phyloP scores from a whole-genome alignment of 2,797 vertebrate genomes.

The Ceyx erithaca region DNA sequence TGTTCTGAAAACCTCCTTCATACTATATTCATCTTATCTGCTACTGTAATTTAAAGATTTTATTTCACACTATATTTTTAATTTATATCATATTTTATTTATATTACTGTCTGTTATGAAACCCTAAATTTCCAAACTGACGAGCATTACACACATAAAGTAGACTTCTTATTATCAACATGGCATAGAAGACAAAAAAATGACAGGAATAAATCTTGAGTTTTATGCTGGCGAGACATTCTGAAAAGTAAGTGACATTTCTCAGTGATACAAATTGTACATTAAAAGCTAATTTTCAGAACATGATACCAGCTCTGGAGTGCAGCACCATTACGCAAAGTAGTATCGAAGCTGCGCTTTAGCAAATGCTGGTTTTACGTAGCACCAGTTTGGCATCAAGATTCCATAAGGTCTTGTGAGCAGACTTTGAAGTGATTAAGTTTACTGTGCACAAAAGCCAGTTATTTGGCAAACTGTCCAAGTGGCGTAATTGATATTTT shows the following conservation, averaged over 20 bases:
- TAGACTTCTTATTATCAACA: conserved; percentile 70
- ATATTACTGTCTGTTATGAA: conserved; percentile 63
- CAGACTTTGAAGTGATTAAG: conserved; percentile 50
- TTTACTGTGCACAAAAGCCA: conserved; percentile 39
- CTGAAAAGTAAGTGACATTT: conserved; percentile 62
- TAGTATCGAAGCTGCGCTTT: conserved; percentile 9
- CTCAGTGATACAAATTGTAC: conserved; percentile 71
- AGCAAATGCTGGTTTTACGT: neutral
- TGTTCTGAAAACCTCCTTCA: neutral
- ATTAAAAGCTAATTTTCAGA: conserved; percentile 81
- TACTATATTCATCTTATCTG: neutral
- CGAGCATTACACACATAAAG: conserved; percentile 39
- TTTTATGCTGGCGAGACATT: conserved; percentile 64
- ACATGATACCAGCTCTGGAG: conserved; percentile 66
- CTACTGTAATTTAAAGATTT: neutral
- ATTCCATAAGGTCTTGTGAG: neutral
- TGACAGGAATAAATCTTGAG: conserved; percentile 76
- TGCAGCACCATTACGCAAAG: conserved; percentile 45
- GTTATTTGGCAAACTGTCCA: conserved; percentile 66
- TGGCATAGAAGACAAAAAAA: conserved; percentile 69
- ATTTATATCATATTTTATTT: conserved; percentile 72
- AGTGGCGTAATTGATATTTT: conserved; percentile 72
- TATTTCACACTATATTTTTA: conserved; percentile 43
- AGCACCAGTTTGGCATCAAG: neutral
- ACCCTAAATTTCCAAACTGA: conserved; percentile 65